Base-by-base conservation (phyloP, 2,113 vertebrate species). In the Thalassoma bifasciatum region DNA sequence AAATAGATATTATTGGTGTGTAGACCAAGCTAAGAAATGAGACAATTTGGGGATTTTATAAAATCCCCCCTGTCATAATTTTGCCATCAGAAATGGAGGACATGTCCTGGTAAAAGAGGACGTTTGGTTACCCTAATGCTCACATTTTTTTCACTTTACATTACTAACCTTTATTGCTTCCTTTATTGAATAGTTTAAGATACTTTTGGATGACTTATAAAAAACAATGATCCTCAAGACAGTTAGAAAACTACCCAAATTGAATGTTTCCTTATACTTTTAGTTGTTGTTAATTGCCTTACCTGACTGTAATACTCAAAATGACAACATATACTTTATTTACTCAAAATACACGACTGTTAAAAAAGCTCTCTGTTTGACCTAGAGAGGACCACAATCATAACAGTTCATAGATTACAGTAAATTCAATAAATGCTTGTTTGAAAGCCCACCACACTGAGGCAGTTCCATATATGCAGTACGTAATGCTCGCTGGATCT, bases 401-500 rank as follows among this genome's bases (percentile, higher is more conserved):
- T 30, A 62, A 82, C 73, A 68, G 44, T 42, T 23, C 10, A 76
- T 85, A 64, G 36, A 85, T 82, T 65, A 63, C 3, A 23, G 66
- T 72, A 21, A 72, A 30, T 81, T 56, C 37, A 79, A 84, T 72
- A 74, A 82, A 87, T 23, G 62, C 37, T 17, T 21, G n/a, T 77
- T 65, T 63, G 24, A 56, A 81, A 84, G 52, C 75, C 51, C 46
- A 74, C 23, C 60, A 67, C 52, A 54, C 17, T 17, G 12, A 22
- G 30, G 22, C 23, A 65, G 50, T 82, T 79, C 73, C 19, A 71
- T 60, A 69, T 21, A 62, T 42, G 64, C 75, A 53, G 64, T 83
- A 77, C 22, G 66, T 51, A 73, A 42, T 64, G 66, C 81, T 78
- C 79, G 63, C 80, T 83, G 78, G 71, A 83, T 83, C 72, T 81